These are phyloP conservation scores for Columba guinea DNA, from an alignment of 2,797 vertebrate genomes.

Conservation along the genomic window DNA sequence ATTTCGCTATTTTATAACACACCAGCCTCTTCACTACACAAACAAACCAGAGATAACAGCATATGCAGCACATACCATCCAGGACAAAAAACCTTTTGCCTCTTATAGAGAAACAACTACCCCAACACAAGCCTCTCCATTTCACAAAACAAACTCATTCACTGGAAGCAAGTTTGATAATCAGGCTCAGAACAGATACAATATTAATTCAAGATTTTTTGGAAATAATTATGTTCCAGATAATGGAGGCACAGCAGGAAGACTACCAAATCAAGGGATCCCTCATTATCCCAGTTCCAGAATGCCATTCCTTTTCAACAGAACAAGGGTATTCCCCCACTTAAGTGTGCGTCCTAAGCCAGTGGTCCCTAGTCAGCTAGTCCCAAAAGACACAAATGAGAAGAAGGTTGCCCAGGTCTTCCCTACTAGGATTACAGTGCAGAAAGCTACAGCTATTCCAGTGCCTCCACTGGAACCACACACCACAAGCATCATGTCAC, in stretches of 20 bases:
- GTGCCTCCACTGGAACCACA: constrained; percentile 1
- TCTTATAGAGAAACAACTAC: neutral
- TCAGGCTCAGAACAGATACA: constrained; percentile 2
- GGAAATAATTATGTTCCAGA: constrained; percentile 79
- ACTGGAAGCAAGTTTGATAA: neutral
- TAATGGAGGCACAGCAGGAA: constrained; percentile 43
- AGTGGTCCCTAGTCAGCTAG: neutral
- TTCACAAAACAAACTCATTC: constrained; percentile 6
- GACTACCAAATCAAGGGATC: constrained; percentile 34
- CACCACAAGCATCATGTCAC: neutral
- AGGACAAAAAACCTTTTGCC: neutral
- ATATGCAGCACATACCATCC: constrained; percentile 44
- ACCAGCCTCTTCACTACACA: constrained; percentile 50
- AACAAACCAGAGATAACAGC: constrained; percentile 66
- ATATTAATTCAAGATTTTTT: constrained; percentile 51
- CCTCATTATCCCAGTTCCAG: constrained; percentile 56
- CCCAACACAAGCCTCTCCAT: constrained; percentile 39
- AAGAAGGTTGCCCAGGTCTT: neutral
- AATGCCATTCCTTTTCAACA: constrained; percentile 63
- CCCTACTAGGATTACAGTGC: constrained; percentile 13
- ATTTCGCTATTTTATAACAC: constrained; percentile 35
- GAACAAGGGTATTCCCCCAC: constrained; percentile 56
- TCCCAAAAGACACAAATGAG: neutral
- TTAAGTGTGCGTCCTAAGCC: constrained; percentile 36
- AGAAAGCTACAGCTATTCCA: constrained; percentile 25